Evolutionary conservation across 2,797 vertebrate species (phyloP), one percentile per base, ranked within the genome.

Genomic region (Melanotaenia nigrans): DNA sequence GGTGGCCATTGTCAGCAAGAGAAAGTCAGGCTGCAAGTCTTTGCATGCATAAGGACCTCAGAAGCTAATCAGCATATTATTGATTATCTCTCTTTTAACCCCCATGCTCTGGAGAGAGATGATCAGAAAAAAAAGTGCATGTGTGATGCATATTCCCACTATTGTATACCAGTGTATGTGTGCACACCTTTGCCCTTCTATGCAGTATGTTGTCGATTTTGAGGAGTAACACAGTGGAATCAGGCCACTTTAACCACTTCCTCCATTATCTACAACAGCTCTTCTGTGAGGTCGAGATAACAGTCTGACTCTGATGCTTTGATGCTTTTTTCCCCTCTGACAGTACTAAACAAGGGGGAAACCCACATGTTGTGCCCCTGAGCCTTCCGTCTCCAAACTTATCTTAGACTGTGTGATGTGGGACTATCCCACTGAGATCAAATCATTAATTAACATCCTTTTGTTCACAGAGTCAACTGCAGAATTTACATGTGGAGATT

Each of bases 381-480:
- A 69, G 90, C 82, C 87, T 91, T 89, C 90, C 80, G 83, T 89
- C 84, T 88, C 61, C 47, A 47, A 80, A 83, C 75, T 74, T 90
- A 77, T 89, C 90, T 86, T 22, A 72, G 68, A 22, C 64, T 10
- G 73, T 91, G 87, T 89, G 90, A 93, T 92, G 91, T 90, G 87
- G 88, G 86, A 80, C 81, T 83, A 77, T 88, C 79, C 33, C 74
- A 51, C 77, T 54, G 72, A 89, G 85, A 91, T 92, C 80, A 88
- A 81, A 88, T 92, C 78, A 53, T 90, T 91, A 77, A 92, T 90
- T 91, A 90, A 83, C 85, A 62, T 81, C 68, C 73, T 89, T 90
- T 90, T 90, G 80, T 85, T 88, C 82, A 45, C 7, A 2, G 18
- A 40, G 49, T 14, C 1, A 33, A 47, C 62, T 49, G 71, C 16